Evolutionary conservation across 2,797 vertebrate species (phyloP).

Genomic region (Periparus ater): DNA sequence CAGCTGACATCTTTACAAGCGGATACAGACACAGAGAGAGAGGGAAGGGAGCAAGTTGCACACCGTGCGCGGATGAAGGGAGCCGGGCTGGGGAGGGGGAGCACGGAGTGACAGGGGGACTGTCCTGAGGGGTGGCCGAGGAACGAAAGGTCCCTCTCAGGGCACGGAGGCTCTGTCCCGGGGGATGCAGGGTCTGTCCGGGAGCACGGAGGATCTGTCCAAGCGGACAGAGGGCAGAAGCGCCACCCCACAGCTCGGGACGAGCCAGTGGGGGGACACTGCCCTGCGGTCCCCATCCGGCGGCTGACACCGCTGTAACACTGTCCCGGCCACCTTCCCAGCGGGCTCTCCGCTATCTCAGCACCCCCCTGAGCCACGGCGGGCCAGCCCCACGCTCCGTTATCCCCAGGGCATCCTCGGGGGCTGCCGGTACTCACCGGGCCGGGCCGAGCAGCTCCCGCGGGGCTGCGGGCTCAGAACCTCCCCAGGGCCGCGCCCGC

Average conservation of each 20-base stretch:
- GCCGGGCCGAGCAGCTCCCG: constrained; percentile 4
- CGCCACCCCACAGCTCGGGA: not conserved
- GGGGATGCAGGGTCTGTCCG: fast-evolving
- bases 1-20: fast-evolving
- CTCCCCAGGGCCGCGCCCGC: not conserved
- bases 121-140: not conserved
- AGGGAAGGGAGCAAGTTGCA: not conserved
- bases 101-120: fast-evolving
- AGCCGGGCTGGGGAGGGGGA: not conserved
- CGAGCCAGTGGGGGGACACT: fast-evolving
- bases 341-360: fast-evolving
- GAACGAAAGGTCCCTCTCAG: not conserved
- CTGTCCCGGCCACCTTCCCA: not conserved
- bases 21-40: fast-evolving
- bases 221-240: not conserved
- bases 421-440: not conserved
- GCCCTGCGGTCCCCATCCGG: not conserved
- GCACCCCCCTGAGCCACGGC: not conserved
- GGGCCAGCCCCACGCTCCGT: not conserved
- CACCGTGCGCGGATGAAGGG: fast-evolving
- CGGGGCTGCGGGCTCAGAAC: not conserved
- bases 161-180: not conserved
- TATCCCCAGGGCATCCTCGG: not conserved
- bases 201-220: not conserved
- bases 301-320: fast-evolving